Conservation (phyloP, 1,140 invertebrate genomes). For the Euura saliciscinereae region DNA sequence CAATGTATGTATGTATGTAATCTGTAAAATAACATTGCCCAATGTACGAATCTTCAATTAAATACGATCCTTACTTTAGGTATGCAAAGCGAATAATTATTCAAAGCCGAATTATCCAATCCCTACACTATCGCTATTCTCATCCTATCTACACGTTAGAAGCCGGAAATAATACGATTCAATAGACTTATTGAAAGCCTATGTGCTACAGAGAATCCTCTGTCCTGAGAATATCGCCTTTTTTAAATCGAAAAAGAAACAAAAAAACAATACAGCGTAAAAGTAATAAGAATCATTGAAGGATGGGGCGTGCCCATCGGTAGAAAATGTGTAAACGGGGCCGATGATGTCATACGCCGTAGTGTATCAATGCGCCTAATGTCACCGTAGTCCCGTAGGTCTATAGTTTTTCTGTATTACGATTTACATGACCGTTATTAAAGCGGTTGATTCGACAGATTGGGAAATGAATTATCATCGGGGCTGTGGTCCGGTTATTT, state of each 20-base stretch:
- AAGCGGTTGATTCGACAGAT: not conserved
- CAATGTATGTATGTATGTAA: no score
- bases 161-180: no score
- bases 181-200: no score
- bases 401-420: not conserved
- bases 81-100: no score
- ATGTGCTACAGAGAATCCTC: not conserved
- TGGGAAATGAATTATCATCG: not conserved
- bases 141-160: no score
- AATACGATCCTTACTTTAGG: no score
- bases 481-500: not conserved
- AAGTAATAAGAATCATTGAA: conserved; percentile 16
- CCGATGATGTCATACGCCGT: conserved; percentile 46
- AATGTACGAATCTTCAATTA: no score
- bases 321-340: conserved; percentile 43
- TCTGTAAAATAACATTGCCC: no score
- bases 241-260: no score
- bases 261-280: not conserved
- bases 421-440: not conserved
- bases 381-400: not conserved
- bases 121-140: no score
- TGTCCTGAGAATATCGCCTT: not conserved
- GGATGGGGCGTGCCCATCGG: conserved; percentile 47
- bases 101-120: no score
- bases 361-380: conserved; percentile 40